Percentiles rank a stretch among this genome's conserved stretches.
Evolutionary conservation across 2,888 invertebrate genomes (phyloP).

Genomic region (Lasioglossum lativentre): DNA sequence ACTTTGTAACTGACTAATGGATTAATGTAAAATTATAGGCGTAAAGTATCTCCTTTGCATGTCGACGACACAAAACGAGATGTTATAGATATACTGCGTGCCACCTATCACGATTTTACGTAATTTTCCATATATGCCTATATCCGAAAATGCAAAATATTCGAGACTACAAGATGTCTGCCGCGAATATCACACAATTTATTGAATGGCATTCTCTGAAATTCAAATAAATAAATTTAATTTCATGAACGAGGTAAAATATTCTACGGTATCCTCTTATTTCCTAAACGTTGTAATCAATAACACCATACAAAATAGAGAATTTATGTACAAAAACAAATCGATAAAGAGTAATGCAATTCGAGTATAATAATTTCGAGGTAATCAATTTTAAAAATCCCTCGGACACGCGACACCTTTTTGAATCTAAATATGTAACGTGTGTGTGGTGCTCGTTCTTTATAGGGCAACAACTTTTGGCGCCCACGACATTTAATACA

Average conservation of each 20-base stretch:
- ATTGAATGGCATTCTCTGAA: not conserved
- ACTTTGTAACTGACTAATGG: constrained; percentile 39
- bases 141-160: not conserved
- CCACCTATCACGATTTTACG: not conserved
- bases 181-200: not conserved
- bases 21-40: constrained; percentile 20
- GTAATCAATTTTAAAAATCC: not conserved
- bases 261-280: not conserved
- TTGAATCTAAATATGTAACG: not conserved
- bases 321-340: not conserved
- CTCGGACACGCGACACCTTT: not conserved
- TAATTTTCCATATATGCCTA: not conserved
- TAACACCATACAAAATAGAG: not conserved
- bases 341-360: not conserved
- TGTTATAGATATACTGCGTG: not conserved
- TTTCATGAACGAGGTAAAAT: not conserved
- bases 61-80: not conserved
- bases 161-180: not conserved
- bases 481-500: not conserved
- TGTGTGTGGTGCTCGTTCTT: not conserved
- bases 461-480: not conserved
- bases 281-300: not conserved
- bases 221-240: not conserved
- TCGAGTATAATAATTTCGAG: not conserved
- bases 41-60: constrained; percentile 20